Evolutionary conservation across 2,888 invertebrate species (phyloP), one percentile per base, ranked within the genome.

Genomic region (Ectobius pallidus): DNA sequence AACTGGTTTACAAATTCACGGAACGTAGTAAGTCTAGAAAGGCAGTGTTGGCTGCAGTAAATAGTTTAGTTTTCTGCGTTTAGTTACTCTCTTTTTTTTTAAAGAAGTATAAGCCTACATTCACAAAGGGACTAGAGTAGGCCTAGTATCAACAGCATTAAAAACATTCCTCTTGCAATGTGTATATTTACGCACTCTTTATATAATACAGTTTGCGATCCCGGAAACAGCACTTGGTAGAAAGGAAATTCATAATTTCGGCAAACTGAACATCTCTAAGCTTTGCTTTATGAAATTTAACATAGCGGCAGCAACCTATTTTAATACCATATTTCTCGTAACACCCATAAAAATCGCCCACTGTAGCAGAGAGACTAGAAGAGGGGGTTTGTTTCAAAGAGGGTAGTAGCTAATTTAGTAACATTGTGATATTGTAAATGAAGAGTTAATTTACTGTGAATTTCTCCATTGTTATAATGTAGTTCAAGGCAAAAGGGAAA

Each of bases 361-460:
- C 25, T 52, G 7, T 2, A 25, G 25, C 22, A n/a, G 11, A 2
- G 18, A 22, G 3, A 6, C 49, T 3, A 3, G 14, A 25, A 6
- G n/a, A 6, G 4, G 58, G 22, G 16, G 58, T 11, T 14, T 27
- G 25, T 55, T 55, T 11, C 11, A 27, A 30, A 58, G 30, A 46
- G 46, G 46, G 46, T 46, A n/a, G 46, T 46, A 65, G 65, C n/a
- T 65, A 65, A 65, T 65, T 65, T 65, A 65, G 42, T 25, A n/a
- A 46, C 65, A 65, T 65, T 65, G 65, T 65, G 46, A 34, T 65
- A 62, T 70, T 70, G 44, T 70, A 61, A 70, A 70, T 62, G 55
- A 58, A 55, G 44, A 70, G 70, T 61, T 70, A 70, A 70, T 70
- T 70, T 70, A 61, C 70, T 70, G 70, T 70, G 61, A 70, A 70